Base-by-base conservation (phyloP, 2,888 invertebrate genomes). In the Ochropleura plecta region DNA sequence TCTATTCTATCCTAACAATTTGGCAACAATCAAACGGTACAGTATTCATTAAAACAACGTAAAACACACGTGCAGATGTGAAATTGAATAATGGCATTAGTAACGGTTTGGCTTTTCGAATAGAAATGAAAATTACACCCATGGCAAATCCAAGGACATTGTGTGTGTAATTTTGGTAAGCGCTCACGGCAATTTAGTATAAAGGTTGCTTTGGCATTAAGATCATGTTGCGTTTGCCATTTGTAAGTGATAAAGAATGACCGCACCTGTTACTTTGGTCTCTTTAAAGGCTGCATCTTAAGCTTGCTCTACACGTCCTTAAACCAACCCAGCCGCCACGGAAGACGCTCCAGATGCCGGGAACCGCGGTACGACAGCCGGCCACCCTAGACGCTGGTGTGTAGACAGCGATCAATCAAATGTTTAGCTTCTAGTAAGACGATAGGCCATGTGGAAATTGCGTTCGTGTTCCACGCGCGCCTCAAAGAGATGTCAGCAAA, bases 81-180 rank as follows among this genome's bases (percentile, higher is more conserved):
- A 83, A 81, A 83, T 79, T 79, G 75, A 48, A 81, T 82, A 67
- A 84, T 72, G 63, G 12, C 40, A 53, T 82, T 80, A 82, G 81
- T n/a, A 71, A 85, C 68, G 76, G 70, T 14, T 46, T 68, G 63
- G 57, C 70, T 64, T 79, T 83, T 79, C 70, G 53, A 30, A 78
- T 71, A 70, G 76, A 72, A 79, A 79, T 69, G 63, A 67, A 63
- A 71, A 76, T 76, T 70, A 76, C 57, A 64, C 42, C 69, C 70
- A 83, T 70, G 75, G 85, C 70, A 63, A 75, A 83, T 82, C 62
- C 83, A 85, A 84, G 83, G 83, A 57, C 70, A 69, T 44, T 10
- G 12, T 73, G 48, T 71, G 60, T 67, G 62, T 76, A 83, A 72
- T 72, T 83, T 75, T 60, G 49, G 67, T 73, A 81, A 81, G 63